Percentiles rank a stretch among this genome's conserved stretches.
Evolutionary conservation across 1,140 invertebrate genomes (phyloP).

Genomic region (Cydia amplana): DNA sequence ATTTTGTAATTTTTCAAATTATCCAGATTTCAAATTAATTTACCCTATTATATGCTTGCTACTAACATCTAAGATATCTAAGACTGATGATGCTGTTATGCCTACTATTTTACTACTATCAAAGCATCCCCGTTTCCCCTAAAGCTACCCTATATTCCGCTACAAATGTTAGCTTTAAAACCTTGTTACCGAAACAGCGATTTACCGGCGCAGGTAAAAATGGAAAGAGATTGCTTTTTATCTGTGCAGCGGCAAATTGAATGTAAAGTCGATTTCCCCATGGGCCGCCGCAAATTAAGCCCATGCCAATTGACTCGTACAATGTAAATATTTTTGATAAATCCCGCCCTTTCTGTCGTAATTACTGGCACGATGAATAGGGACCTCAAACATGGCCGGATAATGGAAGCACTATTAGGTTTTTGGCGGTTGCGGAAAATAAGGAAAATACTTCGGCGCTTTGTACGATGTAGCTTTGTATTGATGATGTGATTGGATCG

Average conservation of each 20-base stretch:
- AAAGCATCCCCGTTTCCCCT: not conserved
- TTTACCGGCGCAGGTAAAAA: slow-evolving; percentile 64
- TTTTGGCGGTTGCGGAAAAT: slow-evolving; percentile 13
- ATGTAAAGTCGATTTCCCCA: slow-evolving; percentile 77
- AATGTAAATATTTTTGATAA: slow-evolving; percentile 74
- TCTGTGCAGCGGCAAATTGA: slow-evolving; percentile 72
- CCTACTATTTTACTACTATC: not conserved
- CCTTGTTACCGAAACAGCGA: slow-evolving; percentile 22
- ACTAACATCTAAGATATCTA: not conserved
- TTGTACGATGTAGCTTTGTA: not conserved
- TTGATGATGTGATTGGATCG: slow-evolving; percentile 1
- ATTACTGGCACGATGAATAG: slow-evolving; percentile 24
- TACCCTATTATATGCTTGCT: too few species aligned
- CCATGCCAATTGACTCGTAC: slow-evolving; percentile 70
- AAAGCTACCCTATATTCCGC: not conserved
- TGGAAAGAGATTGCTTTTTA: slow-evolving; percentile 74
- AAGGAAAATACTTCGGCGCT: slow-evolving; percentile 12
- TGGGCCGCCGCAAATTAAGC: slow-evolving; percentile 73
- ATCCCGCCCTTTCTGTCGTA: slow-evolving; percentile 56
- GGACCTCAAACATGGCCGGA: slow-evolving; percentile 3
- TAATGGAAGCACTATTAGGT: slow-evolving; percentile 2
- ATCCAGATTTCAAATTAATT: too few species aligned
- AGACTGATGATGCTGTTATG: not conserved
- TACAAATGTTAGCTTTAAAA: slow-evolving; percentile 14
- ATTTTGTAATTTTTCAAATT: too few species aligned